Percentiles rank a stretch among this genome's conserved stretches.
These are phyloP conservation scores for Penaeus japonicus DNA, from an alignment of 1,140 invertebrate species.

Conservation along the genomic window DNA sequence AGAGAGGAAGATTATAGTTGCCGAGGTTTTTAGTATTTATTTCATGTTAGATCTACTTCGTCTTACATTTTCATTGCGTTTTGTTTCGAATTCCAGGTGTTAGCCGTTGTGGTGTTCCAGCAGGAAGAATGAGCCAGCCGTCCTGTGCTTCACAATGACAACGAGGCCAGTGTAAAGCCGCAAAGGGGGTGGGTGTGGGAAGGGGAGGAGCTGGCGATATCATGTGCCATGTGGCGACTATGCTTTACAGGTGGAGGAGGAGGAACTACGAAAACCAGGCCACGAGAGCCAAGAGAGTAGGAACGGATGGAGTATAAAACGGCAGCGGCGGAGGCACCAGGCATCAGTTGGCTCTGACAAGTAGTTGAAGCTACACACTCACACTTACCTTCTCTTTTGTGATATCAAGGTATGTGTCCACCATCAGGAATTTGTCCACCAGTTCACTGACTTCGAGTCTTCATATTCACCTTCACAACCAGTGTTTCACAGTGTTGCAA, in stretches of 20 bases:
- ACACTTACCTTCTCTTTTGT: slow-evolving; percentile 31
- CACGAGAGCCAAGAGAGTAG: slow-evolving; percentile 34
- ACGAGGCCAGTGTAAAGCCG: not conserved
- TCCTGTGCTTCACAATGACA: not conserved
- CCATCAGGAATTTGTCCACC: not conserved
- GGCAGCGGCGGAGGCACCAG: not conserved
- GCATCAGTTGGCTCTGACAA: slow-evolving; percentile 53
- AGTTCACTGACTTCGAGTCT: not conserved
- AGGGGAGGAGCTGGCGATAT: not conserved
- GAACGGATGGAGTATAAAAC: slow-evolving; percentile 34
- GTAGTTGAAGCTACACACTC: slow-evolving; percentile 41
- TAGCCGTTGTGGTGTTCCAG: too few species aligned
- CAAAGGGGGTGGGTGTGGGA: not conserved
- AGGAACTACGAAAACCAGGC: slow-evolving; percentile 34
- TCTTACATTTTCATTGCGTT: too few species aligned
- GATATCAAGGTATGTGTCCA: slow-evolving; percentile 44
- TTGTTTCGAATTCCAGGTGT: too few species aligned
- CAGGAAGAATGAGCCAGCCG: not conserved
- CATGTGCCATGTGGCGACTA: slow-evolving; percentile 34
- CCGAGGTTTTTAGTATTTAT: too few species aligned
- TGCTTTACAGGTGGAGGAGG: not conserved
- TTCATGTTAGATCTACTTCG: too few species aligned
- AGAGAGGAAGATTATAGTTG: too few species aligned
- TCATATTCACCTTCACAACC: not conserved
- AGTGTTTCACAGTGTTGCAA: not conserved